Percentiles rank a stretch among this genome's conserved stretches.
Evolutionary conservation across 2,113 vertebrate species (phyloP).

Genomic region (Scopus umbretta): DNA sequence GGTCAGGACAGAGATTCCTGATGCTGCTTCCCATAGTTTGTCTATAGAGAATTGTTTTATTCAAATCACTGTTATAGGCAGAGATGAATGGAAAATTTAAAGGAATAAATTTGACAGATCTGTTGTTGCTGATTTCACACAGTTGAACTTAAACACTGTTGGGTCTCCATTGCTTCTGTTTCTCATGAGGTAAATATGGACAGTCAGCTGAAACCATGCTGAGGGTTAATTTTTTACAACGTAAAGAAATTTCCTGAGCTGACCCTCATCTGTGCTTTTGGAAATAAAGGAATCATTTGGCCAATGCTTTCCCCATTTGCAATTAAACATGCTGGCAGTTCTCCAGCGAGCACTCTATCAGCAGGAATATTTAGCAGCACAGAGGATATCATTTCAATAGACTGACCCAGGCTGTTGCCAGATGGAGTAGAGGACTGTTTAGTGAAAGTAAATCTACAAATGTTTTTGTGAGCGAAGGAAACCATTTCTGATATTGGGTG

Average conservation of each 20-base stretch:
- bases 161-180: not conserved
- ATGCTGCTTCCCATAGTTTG: not conserved
- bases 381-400: not conserved
- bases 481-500: not conserved
- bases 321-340: slow-evolving; percentile 25
- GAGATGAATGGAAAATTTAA: not conserved
- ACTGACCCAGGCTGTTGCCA: not conserved
- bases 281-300: slow-evolving; percentile 18
- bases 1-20: not conserved
- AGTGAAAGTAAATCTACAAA: not conserved
- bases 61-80: not conserved
- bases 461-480: not conserved
- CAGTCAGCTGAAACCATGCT: not conserved
- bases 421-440: not conserved
- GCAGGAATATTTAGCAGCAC: not conserved
- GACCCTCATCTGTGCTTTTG: slow-evolving; percentile 16
- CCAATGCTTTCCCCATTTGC: not conserved
- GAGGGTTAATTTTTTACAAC: not conserved
- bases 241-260: slow-evolving; percentile 1
- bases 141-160: not conserved
- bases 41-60: not conserved
- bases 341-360: not conserved
- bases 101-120: not conserved
- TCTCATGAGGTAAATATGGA: not conserved
- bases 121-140: not conserved